Base-by-base conservation (phyloP, 1,140 invertebrate genomes). In the Cecropterus lyciades region DNA sequence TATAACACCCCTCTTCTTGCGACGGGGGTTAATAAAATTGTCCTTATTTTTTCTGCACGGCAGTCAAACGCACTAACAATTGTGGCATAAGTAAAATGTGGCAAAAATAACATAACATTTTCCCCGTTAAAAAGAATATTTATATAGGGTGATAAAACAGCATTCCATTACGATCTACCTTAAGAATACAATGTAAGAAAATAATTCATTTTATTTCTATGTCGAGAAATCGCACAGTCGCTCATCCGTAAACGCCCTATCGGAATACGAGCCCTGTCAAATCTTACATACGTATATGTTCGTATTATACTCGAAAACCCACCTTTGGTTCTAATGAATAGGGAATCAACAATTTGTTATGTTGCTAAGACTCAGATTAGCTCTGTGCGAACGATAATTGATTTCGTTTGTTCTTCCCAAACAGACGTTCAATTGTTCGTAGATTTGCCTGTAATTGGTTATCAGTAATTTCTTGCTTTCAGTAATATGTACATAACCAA, bases 321-420 rank as follows among this genome's bases (percentile, higher is more conserved):
- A 52, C 64, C 52, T 67, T 71, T 17, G 45, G 62, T 57, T 24
- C 30, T 64, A 67, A 64, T 67, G 65, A 67, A 71, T 63, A 67
- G 57, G 59, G 49, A 57, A 64, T 63, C 66, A 67, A 59, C 53
- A 43, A 69, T 65, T 43, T 52, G 49, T 40, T 55, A 16, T 17
- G 52, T 55, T 16, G 30, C 37, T 55, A 17, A 55, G 30, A n/a
- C 52, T 17, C 1, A 55, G 52, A 55, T 55, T 55, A 55, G 16
- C 16, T 40, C 30, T 55, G 16, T 55, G 37, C 17, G 9, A 55
- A 16, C 52, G 33, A 42, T 55, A 55, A 55, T 55, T 55, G 33
- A 55, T 55, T 55, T 55, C 33, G 37, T 55, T 53, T 55, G 33
- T 55, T 43, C n/a, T 20, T 55, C 52, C 6, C 15, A 40, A 11